A percentile compares a stretch with the other conserved stretches of the same genome.
Evolutionary conservation across 1,140 invertebrate species (phyloP).

Genomic region (Diachasmimorpha longicaudata): DNA sequence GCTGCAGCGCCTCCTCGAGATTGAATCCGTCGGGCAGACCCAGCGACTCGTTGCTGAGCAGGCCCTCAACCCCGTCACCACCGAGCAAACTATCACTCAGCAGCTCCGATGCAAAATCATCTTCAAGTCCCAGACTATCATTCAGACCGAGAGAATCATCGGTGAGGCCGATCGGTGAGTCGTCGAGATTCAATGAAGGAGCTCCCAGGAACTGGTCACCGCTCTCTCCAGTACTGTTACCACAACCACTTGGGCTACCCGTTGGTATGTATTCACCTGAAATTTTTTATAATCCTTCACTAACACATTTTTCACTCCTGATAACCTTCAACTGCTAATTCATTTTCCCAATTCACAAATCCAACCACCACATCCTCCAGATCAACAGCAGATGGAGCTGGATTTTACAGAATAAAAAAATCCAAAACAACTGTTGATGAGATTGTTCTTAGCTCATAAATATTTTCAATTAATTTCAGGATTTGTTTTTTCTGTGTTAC

Average conservation of each 20-base stretch:
- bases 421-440: not conserved
- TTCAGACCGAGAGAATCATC: slow-evolving; percentile 55
- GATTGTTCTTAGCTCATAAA: too few species aligned
- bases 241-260: slow-evolving; percentile 2
- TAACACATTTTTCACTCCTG: not conserved
- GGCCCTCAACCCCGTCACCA: slow-evolving; percentile 47
- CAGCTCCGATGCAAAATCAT: slow-evolving; percentile 58
- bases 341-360: too few species aligned
- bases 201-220: slow-evolving; percentile 42
- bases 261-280: slow-evolving; percentile 58
- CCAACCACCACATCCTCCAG: too few species aligned
- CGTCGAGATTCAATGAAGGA: slow-evolving; percentile 48
- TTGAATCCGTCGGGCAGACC: slow-evolving; percentile 68
- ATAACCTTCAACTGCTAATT: not conserved
- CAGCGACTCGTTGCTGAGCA: slow-evolving; percentile 55
- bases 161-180: slow-evolving; percentile 47
- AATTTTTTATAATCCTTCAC: not conserved
- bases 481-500: too few species aligned
- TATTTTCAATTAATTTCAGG: too few species aligned
- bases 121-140: slow-evolving; percentile 53
- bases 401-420: too few species aligned
- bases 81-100: slow-evolving; percentile 50
- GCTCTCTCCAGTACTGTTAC: slow-evolving; percentile 32
- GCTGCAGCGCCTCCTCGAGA: slow-evolving; percentile 75
- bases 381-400: too few species aligned